phyloP scores from a whole-genome alignment of 2,797 vertebrate genomes.

The Otus scops region DNA sequence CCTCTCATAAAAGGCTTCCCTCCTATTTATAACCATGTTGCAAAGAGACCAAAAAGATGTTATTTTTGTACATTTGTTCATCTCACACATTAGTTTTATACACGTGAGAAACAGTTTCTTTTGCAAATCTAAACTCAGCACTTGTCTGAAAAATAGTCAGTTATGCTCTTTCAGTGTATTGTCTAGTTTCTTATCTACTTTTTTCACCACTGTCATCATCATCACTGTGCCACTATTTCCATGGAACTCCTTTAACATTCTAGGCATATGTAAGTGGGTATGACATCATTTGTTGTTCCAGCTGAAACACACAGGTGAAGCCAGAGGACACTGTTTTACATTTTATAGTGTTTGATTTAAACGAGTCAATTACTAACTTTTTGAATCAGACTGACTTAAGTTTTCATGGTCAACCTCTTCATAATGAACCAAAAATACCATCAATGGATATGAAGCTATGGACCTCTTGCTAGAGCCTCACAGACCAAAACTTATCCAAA shows the following conservation, averaged over 20 bases:
- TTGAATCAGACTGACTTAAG: background rate
- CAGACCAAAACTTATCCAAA: background rate
- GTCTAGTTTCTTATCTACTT: background rate
- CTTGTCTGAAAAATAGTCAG: background rate
- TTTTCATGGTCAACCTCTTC: background rate
- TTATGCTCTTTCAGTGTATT: background rate
- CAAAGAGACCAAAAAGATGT: background rate
- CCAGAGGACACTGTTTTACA: background rate
- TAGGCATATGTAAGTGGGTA: rapidly evolving
- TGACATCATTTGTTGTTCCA: background rate
- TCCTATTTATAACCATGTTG: background rate
- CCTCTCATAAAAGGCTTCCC: background rate
- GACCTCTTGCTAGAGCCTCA: background rate
- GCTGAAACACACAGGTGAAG: background rate
- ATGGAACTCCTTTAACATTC: background rate
- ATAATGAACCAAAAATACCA: background rate
- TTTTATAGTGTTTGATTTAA: background rate
- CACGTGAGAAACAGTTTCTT: background rate
- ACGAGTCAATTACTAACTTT: background rate
- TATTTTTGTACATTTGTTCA: background rate
- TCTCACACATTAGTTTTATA: background rate
- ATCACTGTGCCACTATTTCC: background rate
- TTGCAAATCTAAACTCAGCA: background rate
- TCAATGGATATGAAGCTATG: background rate
- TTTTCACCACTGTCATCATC: background rate